phyloP scores from a whole-genome alignment of 2,888 invertebrate genomes.

The Sipunculus nudus region DNA sequence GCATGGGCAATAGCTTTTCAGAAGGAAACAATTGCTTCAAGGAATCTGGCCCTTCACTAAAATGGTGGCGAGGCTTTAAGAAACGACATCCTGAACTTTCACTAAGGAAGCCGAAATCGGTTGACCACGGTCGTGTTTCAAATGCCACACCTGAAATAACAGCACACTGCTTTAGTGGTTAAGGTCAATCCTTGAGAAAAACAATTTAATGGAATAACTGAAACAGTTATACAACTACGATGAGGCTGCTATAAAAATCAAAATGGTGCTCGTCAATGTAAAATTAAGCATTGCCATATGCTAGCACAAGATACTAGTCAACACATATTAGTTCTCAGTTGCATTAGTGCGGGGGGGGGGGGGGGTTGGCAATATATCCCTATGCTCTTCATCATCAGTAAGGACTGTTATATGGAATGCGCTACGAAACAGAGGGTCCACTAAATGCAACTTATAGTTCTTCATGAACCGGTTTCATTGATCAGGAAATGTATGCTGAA shows the following conservation, averaged over 20 bases:
- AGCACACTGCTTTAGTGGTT: conserved; percentile 1
- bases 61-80: conserved; percentile 4
- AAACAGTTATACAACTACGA: conserved; percentile 5
- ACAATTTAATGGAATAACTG: neutral
- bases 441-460: conserved; percentile 8
- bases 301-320: neutral
- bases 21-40: neutral
- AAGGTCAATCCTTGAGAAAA: neutral
- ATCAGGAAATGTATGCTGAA: conserved; percentile 6
- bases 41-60: neutral
- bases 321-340: conserved; percentile 7
- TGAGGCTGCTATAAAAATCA: conserved; percentile 9
- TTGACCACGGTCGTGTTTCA: neutral
- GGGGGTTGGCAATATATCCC: too few relatives aligned
- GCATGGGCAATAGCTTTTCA: neutral
- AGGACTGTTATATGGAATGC: neutral
- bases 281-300: conserved; percentile 6
- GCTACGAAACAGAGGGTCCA: conserved; percentile 1
- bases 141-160: conserved; percentile 3
- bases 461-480: conserved; percentile 2
- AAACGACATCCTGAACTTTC: neutral
- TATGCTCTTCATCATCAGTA: conserved; percentile 2
- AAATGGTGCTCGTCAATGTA: neutral
- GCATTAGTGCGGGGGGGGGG: neutral
- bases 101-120: neutral